Evolutionary conservation across 2,888 invertebrate genomes (phyloP).

Genomic region (Chorisops tibialis): DNA sequence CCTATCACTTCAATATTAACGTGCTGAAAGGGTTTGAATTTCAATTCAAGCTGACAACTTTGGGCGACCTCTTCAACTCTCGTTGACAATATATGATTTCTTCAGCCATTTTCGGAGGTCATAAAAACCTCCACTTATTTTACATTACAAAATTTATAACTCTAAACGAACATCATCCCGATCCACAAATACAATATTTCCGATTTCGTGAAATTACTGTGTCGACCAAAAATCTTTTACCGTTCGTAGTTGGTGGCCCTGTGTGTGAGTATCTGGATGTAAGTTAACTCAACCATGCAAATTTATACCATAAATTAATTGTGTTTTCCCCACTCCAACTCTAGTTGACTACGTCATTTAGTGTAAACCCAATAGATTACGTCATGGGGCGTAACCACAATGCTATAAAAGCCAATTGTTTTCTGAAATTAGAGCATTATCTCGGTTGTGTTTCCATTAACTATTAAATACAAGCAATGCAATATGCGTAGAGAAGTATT

Average conservation of each 20-base stretch:
- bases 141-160: not conserved
- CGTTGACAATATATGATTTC: not conserved
- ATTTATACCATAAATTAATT: not conserved
- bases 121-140: not conserved
- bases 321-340: too few species aligned
- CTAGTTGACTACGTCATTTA: too few species aligned
- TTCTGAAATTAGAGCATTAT: not conserved
- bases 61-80: not conserved
- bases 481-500: too few species aligned
- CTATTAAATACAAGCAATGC: not conserved
- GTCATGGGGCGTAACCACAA: not conserved
- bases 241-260: too few species aligned
- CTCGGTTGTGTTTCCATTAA: not conserved
- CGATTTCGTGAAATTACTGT: not conserved
- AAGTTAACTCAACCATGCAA: not conserved
- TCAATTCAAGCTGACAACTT: constrained; percentile 1
- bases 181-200: not conserved
- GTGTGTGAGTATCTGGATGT: not conserved
- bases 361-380: not conserved
- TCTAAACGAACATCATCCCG: not conserved
- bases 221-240: not conserved
- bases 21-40: constrained; percentile 1
- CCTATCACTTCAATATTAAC: not conserved
- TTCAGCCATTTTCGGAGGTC: not conserved
- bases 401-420: not conserved